Conservation (phyloP, 2,888 invertebrate genomes). For the Luperina nickerlii region DNA sequence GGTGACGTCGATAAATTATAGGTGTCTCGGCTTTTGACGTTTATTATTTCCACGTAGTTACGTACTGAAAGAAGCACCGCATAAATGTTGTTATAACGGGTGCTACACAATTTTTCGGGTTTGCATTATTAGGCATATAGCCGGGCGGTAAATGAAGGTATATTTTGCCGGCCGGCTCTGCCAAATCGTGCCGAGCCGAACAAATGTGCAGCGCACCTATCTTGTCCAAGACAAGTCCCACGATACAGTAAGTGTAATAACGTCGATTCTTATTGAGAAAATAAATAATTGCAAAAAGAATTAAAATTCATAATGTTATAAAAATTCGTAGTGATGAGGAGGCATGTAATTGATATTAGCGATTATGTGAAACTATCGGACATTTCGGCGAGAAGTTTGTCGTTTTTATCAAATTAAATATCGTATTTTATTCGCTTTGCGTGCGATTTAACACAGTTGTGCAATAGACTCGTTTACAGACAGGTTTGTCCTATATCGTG, state of each 20-base stretch:
- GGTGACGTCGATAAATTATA: constrained; percentile 20
- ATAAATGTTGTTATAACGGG: constrained; percentile 65
- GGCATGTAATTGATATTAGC: constrained; percentile 67
- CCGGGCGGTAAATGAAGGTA: too few species aligned
- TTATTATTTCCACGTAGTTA: constrained; percentile 62
- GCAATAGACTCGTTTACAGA: constrained; percentile 47
- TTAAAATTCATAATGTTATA: constrained; percentile 59
- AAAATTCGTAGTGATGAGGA: constrained; percentile 50
- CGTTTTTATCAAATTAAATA: constrained; percentile 68
- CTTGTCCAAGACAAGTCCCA: constrained; percentile 71
- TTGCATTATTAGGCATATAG: neutral
- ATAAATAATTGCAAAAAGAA: constrained; percentile 49
- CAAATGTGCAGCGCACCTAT: neutral
- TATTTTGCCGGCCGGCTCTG: neutral
- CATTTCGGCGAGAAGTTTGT: constrained; percentile 60
- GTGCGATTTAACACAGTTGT: constrained; percentile 67
- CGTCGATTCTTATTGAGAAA: constrained; percentile 65
- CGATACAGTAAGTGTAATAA: constrained; percentile 70
- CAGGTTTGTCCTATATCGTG: constrained; percentile 25
- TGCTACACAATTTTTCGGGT: neutral
- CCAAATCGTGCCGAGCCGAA: neutral
- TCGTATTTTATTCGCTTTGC: constrained; percentile 74
- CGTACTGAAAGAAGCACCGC: constrained; percentile 75
- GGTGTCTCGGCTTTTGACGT: constrained; percentile 23
- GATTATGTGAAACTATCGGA: constrained; percentile 62